Evolutionary conservation across 2,888 invertebrate genomes (phyloP).

Genomic region (Nysson spinosus): DNA sequence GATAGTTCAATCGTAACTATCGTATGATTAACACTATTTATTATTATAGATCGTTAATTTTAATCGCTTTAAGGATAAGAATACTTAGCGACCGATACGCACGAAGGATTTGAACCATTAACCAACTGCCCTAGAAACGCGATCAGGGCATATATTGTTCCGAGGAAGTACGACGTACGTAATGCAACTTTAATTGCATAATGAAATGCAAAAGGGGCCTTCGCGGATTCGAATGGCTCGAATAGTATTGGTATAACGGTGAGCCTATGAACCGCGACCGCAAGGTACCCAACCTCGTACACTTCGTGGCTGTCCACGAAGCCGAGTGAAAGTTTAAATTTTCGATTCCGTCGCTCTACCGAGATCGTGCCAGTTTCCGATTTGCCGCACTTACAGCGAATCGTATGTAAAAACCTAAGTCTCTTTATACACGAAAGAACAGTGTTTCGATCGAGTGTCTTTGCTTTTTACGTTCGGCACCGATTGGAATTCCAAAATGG

Average conservation of each 20-base stretch:
- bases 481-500: too few species aligned
- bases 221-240: background rate
- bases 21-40: too few species aligned
- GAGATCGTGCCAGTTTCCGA: background rate
- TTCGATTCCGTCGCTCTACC: background rate
- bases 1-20: too few species aligned
- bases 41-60: too few species aligned
- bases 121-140: background rate
- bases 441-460: too few species aligned
- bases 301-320: background rate
- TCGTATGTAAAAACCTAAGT: background rate
- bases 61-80: too few species aligned
- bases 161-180: background rate
- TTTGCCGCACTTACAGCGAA: background rate
- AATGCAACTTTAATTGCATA: slow-evolving; percentile 3
- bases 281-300: background rate
- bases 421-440: too few species aligned
- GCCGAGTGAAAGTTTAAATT: background rate
- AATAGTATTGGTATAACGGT: background rate
- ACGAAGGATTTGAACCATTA: too few species aligned
- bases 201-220: slow-evolving; percentile 1
- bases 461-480: too few species aligned
- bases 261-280: background rate
- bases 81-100: too few species aligned
- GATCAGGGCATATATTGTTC: background rate